Conservation (phyloP, 2,797 vertebrate genomes). For the Melanotaenia pygmaea region DNA sequence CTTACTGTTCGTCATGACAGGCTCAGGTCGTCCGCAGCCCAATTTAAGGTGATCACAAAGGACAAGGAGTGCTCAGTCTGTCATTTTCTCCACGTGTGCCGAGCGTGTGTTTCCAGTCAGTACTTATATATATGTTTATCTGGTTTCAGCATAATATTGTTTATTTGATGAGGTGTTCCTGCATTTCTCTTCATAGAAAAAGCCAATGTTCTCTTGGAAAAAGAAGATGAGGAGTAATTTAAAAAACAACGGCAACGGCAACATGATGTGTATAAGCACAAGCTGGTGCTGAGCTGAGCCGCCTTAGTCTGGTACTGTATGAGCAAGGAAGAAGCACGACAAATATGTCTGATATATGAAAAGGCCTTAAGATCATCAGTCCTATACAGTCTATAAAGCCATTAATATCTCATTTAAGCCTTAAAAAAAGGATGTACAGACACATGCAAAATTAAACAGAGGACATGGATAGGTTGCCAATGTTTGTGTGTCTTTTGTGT, state of each 20-base stretch:
- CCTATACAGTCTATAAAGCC: neutral
- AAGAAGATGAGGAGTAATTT: neutral
- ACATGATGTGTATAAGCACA: too few species aligned
- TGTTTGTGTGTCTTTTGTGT: neutral
- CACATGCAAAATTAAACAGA: neutral
- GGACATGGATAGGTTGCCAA: neutral
- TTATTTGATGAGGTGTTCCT: neutral
- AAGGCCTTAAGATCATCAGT: too few species aligned
- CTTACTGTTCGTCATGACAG: conserved; percentile 38
- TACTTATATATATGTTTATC: neutral
- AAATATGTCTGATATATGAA: too few species aligned
- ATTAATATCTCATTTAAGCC: neutral
- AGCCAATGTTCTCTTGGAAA: neutral
- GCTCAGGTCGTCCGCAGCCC: conserved; percentile 9
- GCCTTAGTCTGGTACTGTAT: too few species aligned
- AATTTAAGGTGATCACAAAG: conserved; percentile 39
- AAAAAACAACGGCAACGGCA: neutral
- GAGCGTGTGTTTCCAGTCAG: neutral
- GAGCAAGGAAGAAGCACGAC: too few species aligned
- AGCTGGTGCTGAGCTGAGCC: too few species aligned
- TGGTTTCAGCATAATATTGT: neutral
- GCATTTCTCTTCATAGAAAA: neutral
- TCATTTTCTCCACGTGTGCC: conserved; percentile 9
- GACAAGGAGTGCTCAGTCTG: conserved; percentile 21
- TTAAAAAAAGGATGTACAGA: neutral